Base-by-base conservation (phyloP, 2,113 vertebrate genomes). In the Thymallus thymallus region DNA sequence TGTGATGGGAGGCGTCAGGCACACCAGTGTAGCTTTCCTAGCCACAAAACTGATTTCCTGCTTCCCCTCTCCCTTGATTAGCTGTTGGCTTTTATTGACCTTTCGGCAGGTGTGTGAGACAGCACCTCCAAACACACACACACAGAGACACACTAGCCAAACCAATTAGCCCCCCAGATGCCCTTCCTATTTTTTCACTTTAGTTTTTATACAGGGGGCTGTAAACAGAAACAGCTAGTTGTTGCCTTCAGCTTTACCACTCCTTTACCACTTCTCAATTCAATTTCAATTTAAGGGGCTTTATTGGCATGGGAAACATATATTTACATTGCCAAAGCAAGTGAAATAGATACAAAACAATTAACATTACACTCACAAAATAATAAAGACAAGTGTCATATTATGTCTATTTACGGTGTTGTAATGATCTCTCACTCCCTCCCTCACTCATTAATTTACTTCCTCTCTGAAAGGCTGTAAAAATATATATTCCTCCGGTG, bases 381-480 rank as follows among this genome's bases (percentile, higher is more conserved):
- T n/a, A n/a, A n/a, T n/a, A n/a, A n/a, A n/a, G n/a, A n/a, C n/a
- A n/a, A n/a, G n/a, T n/a, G n/a, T n/a, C n/a, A n/a, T n/a, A n/a
- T n/a, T n/a, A n/a, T n/a, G n/a, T n/a, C n/a, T n/a, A n/a, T n/a
- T n/a, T n/a, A n/a, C n/a, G n/a, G n/a, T n/a, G n/a, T n/a, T n/a
- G n/a, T n/a, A n/a, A n/a, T n/a, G n/a, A n/a, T 73, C 35, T 56
- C 45, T 46, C 32, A 35, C 32, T 35, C 32, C 7, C 32, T 35
- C 32, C 32, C 1, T 35, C 32, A 7, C 68, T 73, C 70, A 78
- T 84, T 87, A 76, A 84, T 69, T 64, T 26, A 81, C 82, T 88
- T 90, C 89, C 89, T 89, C 48, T 85, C 72, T 63, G 72, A 58
- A 78, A 55, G 77, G 81, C 80, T 65, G 74, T 90, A 89, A 88